These are phyloP conservation scores for Aphelenchoides fujianensis DNA, from an alignment of 1,140 invertebrate genomes.

Conservation along the genomic window DNA sequence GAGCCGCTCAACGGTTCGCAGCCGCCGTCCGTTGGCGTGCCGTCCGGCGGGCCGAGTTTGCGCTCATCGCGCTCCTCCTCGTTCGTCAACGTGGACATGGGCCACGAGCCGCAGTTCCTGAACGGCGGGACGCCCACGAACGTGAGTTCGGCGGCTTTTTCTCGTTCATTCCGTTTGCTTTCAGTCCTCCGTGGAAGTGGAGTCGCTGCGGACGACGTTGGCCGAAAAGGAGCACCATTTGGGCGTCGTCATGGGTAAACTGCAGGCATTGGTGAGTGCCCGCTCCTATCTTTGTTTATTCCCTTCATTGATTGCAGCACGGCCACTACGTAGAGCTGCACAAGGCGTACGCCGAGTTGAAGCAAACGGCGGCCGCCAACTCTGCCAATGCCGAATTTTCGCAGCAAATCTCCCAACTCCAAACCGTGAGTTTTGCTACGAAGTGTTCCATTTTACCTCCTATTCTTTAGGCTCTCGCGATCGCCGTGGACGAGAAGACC, in stretches of 20 bases:
- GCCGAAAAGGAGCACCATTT: conserved; percentile 35
- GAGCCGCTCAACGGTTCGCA: conserved; percentile 19
- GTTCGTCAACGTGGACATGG: conserved; percentile 20
- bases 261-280: conserved; percentile 28
- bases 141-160: neutral
- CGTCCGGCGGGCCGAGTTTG: conserved; percentile 1
- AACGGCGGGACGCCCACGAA: neutral
- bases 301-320: conserved; percentile 35
- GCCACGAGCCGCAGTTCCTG: neutral
- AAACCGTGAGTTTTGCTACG: conserved; percentile 34
- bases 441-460: no score
- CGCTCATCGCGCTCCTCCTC: conserved; percentile 16
- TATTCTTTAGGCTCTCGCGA: conserved; percentile 35
- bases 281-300: conserved; percentile 4
- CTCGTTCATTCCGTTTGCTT: conserved; percentile 22
- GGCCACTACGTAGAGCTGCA: conserved; percentile 45
- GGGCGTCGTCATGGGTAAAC: conserved; percentile 23
- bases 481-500: conserved; percentile 51
- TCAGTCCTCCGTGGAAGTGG: conserved; percentile 30
- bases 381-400: conserved; percentile 27
- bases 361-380: neutral
- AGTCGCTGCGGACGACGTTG: conserved; percentile 21
- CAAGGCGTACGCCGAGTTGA: conserved; percentile 31
- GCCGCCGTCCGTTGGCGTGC: conserved; percentile 11
- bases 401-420: conserved; percentile 43